Conservation (phyloP, 2,888 invertebrate species). For the Tipula unca region DNA sequence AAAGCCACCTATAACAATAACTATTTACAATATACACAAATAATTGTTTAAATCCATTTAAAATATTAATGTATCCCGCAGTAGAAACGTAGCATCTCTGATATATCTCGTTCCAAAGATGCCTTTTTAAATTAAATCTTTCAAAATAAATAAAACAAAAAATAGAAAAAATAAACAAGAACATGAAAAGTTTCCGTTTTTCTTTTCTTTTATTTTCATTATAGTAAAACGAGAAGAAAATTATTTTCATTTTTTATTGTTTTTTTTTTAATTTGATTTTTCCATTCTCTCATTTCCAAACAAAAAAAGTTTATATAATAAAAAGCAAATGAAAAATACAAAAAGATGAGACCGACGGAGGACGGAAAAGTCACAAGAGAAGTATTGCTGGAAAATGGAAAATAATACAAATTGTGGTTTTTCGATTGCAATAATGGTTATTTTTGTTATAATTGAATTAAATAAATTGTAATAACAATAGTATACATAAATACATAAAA, state of each 20-base stretch:
- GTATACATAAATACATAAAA: not conserved
- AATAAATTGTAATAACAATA: conserved; percentile 8
- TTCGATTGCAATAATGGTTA: not conserved
- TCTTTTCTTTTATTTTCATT: not conserved
- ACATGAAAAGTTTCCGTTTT: not conserved
- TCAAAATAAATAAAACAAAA: not conserved
- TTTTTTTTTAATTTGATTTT: not conserved
- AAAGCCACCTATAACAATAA: not conserved
- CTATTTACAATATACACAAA: not conserved
- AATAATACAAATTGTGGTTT: not conserved
- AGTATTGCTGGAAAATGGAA: not conserved
- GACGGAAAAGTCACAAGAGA: not conserved
- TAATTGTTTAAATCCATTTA: not conserved
- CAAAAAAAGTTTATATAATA: not conserved
- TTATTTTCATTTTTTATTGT: no score
- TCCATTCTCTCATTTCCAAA: not conserved
- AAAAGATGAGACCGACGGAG: not conserved
- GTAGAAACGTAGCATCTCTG: not conserved
- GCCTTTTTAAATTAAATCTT: not conserved
- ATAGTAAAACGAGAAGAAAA: not conserved
- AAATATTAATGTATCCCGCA: not conserved
- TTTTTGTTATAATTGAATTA: not conserved
- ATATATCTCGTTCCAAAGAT: not conserved
- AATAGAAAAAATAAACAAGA: not conserved
- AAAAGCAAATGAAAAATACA: not conserved